Base-by-base conservation (phyloP, 1,140 invertebrate species). In the Tribolium madens region DNA sequence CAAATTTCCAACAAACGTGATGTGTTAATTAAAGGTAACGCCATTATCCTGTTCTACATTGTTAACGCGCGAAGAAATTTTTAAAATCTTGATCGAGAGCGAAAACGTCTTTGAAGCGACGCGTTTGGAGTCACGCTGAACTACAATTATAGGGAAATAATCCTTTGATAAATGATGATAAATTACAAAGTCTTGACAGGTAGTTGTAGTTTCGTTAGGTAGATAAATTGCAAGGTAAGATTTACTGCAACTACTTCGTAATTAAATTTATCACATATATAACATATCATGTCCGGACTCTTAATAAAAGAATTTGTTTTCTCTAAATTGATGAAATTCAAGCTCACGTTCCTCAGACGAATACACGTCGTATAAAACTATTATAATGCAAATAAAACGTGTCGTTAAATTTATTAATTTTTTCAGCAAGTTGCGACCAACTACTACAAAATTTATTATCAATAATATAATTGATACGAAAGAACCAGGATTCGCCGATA, bases 131-230 rank as follows among this genome's bases (percentile, higher is more conserved):
- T 10, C 47, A 71, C 31, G 68, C 14, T 69, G 47, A 71, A 47
- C 68, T 71, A 71, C 68, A 71, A 71, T 71, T 71, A 71, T 71
- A 71, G 47, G 42, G 47, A 50, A 71, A 47, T 71, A 71, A 71
- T 71, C 68, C 68, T n/a, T 31, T 71, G 68, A 71, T 71, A 71
- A 47, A 71, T 71, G 68, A 71, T 71, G 68, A 71, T 71, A 71
- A 71, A 71, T 71, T 71, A 50, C 47, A 12, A 47, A 71, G n/a
- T 48, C 68, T 48, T 71, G 68, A 71, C 68, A 71, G 68, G 36
- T 71, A 50, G 68, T 71, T 71, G 68, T 50, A 71, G 68, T 71
- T 71, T 71, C 68, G 68, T 71, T 47, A 47, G 68, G 47, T 71
- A 71, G 68, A 71, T 71, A 71, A 71, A 71, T 71, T 47, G 68